These are phyloP conservation scores for Apolygus lucorum DNA, from an alignment of 1,140 invertebrate species.

Conservation along the genomic window DNA sequence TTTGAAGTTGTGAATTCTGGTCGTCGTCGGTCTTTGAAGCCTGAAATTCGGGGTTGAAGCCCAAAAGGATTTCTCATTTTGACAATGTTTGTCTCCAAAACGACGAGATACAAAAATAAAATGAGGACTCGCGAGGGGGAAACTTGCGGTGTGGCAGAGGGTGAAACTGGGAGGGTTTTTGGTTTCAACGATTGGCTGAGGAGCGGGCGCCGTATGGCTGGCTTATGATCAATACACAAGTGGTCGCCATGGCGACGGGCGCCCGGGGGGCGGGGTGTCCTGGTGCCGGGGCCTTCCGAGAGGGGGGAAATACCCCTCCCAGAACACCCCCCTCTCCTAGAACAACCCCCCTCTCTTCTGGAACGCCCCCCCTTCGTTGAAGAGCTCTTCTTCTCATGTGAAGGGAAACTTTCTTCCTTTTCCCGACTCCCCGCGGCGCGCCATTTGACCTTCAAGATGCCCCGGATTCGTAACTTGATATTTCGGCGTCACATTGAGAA, in stretches of 20 bases:
- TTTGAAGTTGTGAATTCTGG: no score
- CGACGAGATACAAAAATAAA: background rate
- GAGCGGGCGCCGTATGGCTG: conserved; percentile 9
- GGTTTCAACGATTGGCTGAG: conserved; percentile 11
- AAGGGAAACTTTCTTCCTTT: background rate
- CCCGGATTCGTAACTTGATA: background rate
- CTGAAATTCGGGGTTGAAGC: no score
- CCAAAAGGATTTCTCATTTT: no score
- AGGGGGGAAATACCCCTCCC: background rate
- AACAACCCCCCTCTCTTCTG: background rate
- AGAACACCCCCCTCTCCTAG: background rate
- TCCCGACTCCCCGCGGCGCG: background rate
- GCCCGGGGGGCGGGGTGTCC: background rate
- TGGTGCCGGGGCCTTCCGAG: background rate
- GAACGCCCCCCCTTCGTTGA: background rate
- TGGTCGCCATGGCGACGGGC: background rate
- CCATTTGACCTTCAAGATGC: background rate
- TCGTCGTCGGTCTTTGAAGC: no score
- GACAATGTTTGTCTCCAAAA: background rate
- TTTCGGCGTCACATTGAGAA: no score
- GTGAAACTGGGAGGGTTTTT: background rate
- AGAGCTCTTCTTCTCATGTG: background rate
- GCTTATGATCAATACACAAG: conserved; percentile 12
- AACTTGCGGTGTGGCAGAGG: background rate
- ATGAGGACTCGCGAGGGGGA: background rate